These are phyloP conservation scores for Argyresthia albistria DNA, from an alignment of 2,888 invertebrate species.

Conservation along the genomic window DNA sequence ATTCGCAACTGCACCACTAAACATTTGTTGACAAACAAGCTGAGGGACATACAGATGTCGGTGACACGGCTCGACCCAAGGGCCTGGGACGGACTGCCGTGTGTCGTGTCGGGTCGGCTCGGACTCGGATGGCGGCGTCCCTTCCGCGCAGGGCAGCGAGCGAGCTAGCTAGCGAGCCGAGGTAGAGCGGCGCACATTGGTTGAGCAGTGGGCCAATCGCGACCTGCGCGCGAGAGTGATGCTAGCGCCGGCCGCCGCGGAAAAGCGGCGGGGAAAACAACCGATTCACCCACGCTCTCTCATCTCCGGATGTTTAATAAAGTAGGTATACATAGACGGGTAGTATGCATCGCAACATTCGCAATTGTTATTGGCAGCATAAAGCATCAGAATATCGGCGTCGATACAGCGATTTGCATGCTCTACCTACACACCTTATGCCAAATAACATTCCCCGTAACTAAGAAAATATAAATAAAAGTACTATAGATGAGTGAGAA, in stretches of 20 bases:
- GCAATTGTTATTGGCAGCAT: no score
- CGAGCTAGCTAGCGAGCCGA: conserved; percentile 4
- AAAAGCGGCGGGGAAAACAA: conserved; percentile 49
- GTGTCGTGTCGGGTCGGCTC: conserved; percentile 14
- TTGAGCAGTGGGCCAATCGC: conserved; percentile 36
- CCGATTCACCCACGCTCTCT: conserved; percentile 29
- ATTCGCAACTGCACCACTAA: conserved; percentile 28
- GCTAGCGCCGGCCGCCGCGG: conserved; percentile 27
- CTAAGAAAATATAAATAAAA: no score
- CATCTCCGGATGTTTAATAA: background rate
- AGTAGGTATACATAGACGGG: background rate
- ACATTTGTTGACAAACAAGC: conserved; percentile 43
- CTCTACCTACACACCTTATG: no score
- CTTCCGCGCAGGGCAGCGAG: conserved; percentile 50
- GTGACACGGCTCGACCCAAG: conserved; percentile 47
- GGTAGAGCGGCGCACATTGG: conserved; percentile 39
- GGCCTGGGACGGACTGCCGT: conserved; percentile 55
- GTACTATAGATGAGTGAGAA: no score
- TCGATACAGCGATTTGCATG: no score
- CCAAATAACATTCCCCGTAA: no score
- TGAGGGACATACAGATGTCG: conserved; percentile 27
- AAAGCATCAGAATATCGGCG: no score
- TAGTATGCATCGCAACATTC: background rate
- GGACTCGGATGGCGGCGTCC: conserved; percentile 31
- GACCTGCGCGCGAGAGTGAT: conserved; percentile 27